Conservation (phyloP, 2,797 vertebrate species). For the Bradypodion ventrale region DNA sequence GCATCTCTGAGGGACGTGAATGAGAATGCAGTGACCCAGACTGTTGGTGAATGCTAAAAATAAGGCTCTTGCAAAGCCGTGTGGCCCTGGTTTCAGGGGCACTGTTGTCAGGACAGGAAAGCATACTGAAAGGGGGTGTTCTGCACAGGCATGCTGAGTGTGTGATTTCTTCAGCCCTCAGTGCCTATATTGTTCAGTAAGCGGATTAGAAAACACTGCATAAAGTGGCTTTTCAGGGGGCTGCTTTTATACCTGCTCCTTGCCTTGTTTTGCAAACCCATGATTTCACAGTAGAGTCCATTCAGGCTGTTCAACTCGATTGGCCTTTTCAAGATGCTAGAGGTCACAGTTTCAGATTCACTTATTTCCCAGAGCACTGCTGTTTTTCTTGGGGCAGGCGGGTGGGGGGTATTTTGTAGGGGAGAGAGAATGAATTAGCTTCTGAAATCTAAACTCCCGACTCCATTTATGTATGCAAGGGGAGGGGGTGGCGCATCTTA, state of each 20-base stretch:
- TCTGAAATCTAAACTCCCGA: slow-evolving; percentile 11
- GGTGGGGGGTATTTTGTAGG: neutral
- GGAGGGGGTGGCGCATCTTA: neutral
- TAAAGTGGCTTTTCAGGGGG: slow-evolving; percentile 64
- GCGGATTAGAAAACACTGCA: slow-evolving; percentile 66
- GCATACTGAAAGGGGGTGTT: slow-evolving; percentile 36
- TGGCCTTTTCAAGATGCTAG: slow-evolving; percentile 59
- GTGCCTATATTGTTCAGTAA: slow-evolving; percentile 66
- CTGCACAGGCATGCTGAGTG: slow-evolving; percentile 52
- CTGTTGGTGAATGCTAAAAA: neutral
- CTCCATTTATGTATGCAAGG: neutral
- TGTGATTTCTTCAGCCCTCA: slow-evolving; percentile 61
- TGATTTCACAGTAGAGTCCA: slow-evolving; percentile 48
- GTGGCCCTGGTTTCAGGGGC: slow-evolving; percentile 27
- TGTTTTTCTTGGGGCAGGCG: slow-evolving; percentile 46
- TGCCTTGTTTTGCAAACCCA: slow-evolving; percentile 62
- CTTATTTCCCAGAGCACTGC: slow-evolving; percentile 58
- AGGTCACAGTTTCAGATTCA: slow-evolving; percentile 59
- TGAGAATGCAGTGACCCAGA: slow-evolving; percentile 34
- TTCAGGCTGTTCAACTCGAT: slow-evolving; percentile 56
- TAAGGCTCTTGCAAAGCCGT: neutral
- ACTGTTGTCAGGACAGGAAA: slow-evolving; percentile 31
- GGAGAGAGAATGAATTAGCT: neutral
- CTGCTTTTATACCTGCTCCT: slow-evolving; percentile 63
- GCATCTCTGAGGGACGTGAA: slow-evolving; percentile 18